Conservation (phyloP, 2,888 invertebrate genomes). For the Eristalinus aeneus region DNA sequence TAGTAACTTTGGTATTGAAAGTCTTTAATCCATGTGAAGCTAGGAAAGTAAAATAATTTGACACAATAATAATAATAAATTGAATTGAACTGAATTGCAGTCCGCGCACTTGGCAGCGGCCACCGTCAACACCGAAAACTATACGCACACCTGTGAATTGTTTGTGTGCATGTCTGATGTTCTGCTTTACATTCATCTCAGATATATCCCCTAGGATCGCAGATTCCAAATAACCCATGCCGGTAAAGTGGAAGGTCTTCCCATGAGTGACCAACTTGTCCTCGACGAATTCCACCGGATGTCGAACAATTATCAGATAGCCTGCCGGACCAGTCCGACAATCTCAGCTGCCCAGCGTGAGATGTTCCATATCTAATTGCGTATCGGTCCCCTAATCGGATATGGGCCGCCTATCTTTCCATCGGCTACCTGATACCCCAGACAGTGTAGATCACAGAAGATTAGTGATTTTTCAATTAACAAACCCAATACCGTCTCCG, state of each 20-base stretch:
- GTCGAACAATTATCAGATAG: not conserved
- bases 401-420: not conserved
- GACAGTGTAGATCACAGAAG: not conserved
- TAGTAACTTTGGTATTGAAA: too few relatives aligned
- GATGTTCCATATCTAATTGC: not conserved
- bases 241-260: not conserved
- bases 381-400: not conserved
- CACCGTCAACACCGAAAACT: too few relatives aligned
- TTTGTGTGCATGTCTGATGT: too few relatives aligned
- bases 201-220: not conserved
- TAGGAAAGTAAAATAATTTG: too few relatives aligned
- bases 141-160: too few relatives aligned
- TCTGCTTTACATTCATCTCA: not conserved
- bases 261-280: not conserved
- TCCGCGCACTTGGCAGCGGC: too few relatives aligned
- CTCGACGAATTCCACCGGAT: not conserved
- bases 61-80: too few relatives aligned
- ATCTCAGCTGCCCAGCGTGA: not conserved
- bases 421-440: not conserved
- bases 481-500: not conserved
- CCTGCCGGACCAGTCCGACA: not conserved
- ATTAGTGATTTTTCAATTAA: not conserved
- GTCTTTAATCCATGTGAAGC: too few relatives aligned
- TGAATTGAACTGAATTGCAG: too few relatives aligned
- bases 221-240: not conserved